Percentiles rank a stretch among this genome's conserved stretches.
Conservation (phyloP, 2,888 invertebrate species). For the Drosophila tanythrix region DNA sequence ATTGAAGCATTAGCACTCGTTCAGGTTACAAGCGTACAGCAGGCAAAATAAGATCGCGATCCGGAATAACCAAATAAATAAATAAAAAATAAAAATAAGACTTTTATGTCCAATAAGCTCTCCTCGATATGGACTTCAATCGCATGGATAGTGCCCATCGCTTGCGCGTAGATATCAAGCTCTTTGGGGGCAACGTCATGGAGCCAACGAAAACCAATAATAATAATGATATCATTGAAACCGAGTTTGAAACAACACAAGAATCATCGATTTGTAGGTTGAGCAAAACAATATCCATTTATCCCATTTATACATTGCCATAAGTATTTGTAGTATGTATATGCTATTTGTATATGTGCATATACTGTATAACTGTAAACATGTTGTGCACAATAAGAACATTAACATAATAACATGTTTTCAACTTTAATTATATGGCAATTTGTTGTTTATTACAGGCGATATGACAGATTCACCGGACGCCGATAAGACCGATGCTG, state of each 20-base stretch:
- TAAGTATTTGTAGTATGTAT: not conserved
- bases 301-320: not conserved
- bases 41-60: conserved; percentile 13
- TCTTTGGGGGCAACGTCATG: conserved; percentile 57
- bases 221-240: conserved; percentile 2
- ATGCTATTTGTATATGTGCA: not conserved
- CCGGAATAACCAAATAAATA: not conserved
- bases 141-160: conserved; percentile 71
- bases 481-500: conserved; percentile 60
- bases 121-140: conserved; percentile 71
- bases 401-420: not conserved
- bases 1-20: conserved; percentile 54
- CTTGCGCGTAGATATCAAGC: conserved; percentile 57
- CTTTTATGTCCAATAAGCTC: not conserved
- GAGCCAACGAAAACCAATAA: conserved; percentile 3
- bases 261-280: conserved; percentile 39
- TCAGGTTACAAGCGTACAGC: conserved; percentile 40
- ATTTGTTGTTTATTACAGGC: conserved; percentile 66
- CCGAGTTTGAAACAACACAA: not conserved
- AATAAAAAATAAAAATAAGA: not conserved
- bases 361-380: not conserved
- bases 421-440: conserved; percentile 25
- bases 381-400: not conserved
- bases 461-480: conserved; percentile 62
- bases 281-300: not conserved